These are phyloP conservation scores for Caenorhabditis remanei DNA, from an alignment of 1,140 invertebrate species.

Conservation along the genomic window DNA sequence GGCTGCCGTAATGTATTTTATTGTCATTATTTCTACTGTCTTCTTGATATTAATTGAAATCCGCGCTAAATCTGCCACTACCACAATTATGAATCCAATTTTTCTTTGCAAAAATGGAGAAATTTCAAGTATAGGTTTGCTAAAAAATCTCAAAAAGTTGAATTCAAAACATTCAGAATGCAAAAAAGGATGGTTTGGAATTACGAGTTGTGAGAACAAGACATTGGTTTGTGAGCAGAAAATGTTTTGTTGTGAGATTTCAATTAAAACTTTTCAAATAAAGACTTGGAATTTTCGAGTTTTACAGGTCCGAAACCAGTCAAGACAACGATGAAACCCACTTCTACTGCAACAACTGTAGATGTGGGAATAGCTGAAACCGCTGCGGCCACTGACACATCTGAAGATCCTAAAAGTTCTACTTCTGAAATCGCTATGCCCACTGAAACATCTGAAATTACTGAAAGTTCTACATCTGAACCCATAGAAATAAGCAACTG, in stretches of 20 bases:
- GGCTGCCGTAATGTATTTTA: neutral
- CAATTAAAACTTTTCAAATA: too few species aligned
- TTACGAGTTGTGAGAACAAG: neutral
- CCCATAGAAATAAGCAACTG: neutral
- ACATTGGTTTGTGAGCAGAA: constrained; percentile 1
- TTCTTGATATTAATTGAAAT: neutral
- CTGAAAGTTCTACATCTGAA: neutral
- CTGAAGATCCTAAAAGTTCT: neutral
- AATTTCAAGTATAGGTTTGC: neutral
- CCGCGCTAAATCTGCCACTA: too few species aligned
- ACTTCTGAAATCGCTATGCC: too few species aligned
- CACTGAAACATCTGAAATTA: neutral
- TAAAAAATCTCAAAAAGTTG: neutral
- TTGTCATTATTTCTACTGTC: neutral
- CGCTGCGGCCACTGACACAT: neutral
- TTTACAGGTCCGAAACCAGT: neutral
- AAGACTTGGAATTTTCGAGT: too few species aligned
- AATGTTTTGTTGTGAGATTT: neutral
- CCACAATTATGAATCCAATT: neutral
- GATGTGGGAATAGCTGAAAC: neutral
- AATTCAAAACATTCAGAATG: neutral
- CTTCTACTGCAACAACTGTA: neutral
- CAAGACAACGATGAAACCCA: neutral
- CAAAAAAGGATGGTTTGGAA: constrained; percentile 2
- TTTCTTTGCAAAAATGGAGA: neutral